phyloP scores from a whole-genome alignment of 2,888 invertebrate species.

The Cactoblastis cactorum region DNA sequence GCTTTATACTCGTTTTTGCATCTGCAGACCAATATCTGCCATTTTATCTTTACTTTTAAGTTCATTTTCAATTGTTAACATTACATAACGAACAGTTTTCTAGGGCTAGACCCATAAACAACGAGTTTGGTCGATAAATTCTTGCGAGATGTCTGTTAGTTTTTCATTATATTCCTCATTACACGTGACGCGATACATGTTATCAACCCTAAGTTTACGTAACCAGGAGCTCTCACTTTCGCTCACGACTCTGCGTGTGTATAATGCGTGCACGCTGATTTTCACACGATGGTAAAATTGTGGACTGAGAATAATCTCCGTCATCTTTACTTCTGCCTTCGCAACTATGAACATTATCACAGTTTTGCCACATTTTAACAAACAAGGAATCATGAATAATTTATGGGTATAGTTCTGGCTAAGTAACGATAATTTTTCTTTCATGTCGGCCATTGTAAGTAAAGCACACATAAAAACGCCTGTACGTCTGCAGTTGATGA shows the following conservation, averaged over 20 bases:
- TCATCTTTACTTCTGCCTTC: slow-evolving; percentile 16
- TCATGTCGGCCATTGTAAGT: slow-evolving; percentile 6
- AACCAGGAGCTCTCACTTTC: slow-evolving; percentile 50
- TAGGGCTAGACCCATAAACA: slow-evolving; percentile 2
- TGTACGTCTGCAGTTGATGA: background rate
- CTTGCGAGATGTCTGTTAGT: background rate
- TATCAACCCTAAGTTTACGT: slow-evolving; percentile 41
- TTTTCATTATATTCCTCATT: background rate
- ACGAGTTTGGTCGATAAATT: background rate
- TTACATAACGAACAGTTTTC: slow-evolving; percentile 2
- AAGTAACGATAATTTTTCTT: background rate
- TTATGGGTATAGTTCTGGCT: background rate
- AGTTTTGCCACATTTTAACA: background rate
- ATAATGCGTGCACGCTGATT: slow-evolving; percentile 52
- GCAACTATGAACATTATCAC: background rate
- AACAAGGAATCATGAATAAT: background rate
- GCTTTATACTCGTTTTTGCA: slow-evolving; percentile 44
- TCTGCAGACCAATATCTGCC: slow-evolving; percentile 33
- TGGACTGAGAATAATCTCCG: slow-evolving; percentile 25
- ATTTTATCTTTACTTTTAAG: slow-evolving; percentile 1
- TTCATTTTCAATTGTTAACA: slow-evolving; percentile 8
- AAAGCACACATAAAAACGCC: slow-evolving; percentile 2
- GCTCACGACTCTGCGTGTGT: slow-evolving; percentile 56
- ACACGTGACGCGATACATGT: slow-evolving; percentile 19
- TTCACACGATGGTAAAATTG: slow-evolving; percentile 50